Evolutionary conservation across 2,113 vertebrate species (phyloP), one percentile per base, ranked within the genome.

Genomic region (Dendropsophus ebraccatus): DNA sequence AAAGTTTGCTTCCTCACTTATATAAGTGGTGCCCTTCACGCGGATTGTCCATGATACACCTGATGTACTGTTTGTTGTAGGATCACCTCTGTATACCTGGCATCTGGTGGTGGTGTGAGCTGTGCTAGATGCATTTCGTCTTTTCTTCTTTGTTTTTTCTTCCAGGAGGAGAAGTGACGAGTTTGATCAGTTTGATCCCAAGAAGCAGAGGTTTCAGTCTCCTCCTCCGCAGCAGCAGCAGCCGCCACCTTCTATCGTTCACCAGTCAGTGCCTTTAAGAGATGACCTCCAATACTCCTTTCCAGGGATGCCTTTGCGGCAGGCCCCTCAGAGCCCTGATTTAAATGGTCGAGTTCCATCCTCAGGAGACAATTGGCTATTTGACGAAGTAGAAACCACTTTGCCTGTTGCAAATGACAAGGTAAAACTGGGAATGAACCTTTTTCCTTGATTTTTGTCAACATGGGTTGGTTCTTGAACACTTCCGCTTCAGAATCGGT

Each of bases 161-260:
- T 92, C 30, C 90, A 99, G 97, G 95, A 96, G 97, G 89, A 92
- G 88, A 81, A 92, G 87, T 69, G 90, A 91, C 21, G 93, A 95
- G 30, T 90, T 41, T 49, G 7, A 86, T 91, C 76, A 91, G 60
- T 73, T 89, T 82, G 89, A 90, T 52, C 82, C 90, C 81, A 99
- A 99, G 91, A 93, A 96, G 2, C 95, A 95, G 73, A 92, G 97
- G 28, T 91, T 95, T 83, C 89, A 94, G 81, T 93, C 93, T 30
- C 87, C 79, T 1, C 52, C 76, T 74, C 90, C 45, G 5, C 45
- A 47, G n/a, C n/a, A n/a, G n/a, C n/a, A n/a, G n/a, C n/a, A 41
- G 41, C 41, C 87, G 77, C 90, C 93, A 45, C 73, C 87, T 87
- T 70, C 88, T 86, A 25, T 86, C 76, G 52, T 90, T 91, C 91